These are phyloP conservation scores for Diadema setosum DNA, from an alignment of 35 echinoderm and acorn worm species.

Conservation along the genomic window DNA sequence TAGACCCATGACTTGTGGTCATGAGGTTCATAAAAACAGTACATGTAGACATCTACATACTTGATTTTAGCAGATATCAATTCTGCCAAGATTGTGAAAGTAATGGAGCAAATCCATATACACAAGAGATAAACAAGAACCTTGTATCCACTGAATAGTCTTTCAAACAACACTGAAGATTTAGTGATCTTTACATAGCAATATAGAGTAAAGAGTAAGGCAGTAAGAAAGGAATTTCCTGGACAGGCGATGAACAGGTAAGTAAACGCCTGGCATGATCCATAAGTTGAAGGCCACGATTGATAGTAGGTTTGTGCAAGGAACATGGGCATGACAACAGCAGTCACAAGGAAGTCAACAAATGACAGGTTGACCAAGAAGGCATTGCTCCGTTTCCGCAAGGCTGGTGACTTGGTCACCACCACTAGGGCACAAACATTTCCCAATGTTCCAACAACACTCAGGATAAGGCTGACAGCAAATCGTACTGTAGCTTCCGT, in stretches of 20 bases:
- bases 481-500: too few species aligned
- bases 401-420: background rate
- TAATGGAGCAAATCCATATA: background rate
- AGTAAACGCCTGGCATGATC: background rate
- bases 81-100: background rate
- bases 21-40: slow-evolving; percentile 11
- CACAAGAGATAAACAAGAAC: background rate
- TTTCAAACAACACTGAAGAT: background rate
- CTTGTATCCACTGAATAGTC: background rate
- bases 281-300: background rate
- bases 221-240: background rate
- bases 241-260: background rate
- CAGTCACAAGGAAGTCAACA: background rate
- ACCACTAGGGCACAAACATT: background rate
- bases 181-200: background rate
- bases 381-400: background rate
- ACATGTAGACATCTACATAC: background rate
- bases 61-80: slow-evolving; percentile 10
- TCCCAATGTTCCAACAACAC: background rate
- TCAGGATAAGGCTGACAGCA: background rate
- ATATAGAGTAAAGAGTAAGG: background rate
- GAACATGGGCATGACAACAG: background rate
- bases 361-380: slow-evolving; percentile 13
- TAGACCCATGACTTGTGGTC: slow-evolving; percentile 27
- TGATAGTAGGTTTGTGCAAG: background rate